These are phyloP conservation scores for Thalpophila matura DNA, from an alignment of 2,888 invertebrate species.

Conservation along the genomic window DNA sequence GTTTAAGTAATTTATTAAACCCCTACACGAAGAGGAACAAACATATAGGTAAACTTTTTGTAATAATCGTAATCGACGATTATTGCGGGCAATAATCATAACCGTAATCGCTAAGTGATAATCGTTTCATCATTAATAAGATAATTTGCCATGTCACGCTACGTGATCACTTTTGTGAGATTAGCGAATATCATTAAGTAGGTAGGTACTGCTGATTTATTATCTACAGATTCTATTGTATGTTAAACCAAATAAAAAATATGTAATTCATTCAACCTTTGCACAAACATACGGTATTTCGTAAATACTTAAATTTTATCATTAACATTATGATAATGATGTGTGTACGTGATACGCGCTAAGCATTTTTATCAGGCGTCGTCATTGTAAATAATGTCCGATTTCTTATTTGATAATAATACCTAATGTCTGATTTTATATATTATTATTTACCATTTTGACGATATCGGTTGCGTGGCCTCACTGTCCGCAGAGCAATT, in stretches of 20 bases:
- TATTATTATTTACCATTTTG: neutral
- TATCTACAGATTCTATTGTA: slow-evolving; percentile 46
- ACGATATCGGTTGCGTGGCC: neutral
- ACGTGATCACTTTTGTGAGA: slow-evolving; percentile 25
- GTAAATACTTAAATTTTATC: slow-evolving; percentile 21
- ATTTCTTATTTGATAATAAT: slow-evolving; percentile 28
- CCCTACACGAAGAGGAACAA: too few relatives aligned
- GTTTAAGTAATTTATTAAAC: too few relatives aligned
- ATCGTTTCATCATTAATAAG: too few relatives aligned
- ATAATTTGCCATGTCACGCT: slow-evolving; percentile 30
- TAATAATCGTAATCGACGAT: too few relatives aligned
- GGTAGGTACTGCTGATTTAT: neutral
- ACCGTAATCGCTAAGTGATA: too few relatives aligned
- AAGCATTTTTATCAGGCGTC: slow-evolving; percentile 42
- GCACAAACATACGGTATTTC: slow-evolving; percentile 21
- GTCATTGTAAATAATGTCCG: slow-evolving; percentile 24
- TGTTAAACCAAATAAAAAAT: slow-evolving; percentile 43
- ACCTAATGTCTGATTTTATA: neutral
- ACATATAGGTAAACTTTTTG: too few relatives aligned
- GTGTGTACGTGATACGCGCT: slow-evolving; percentile 27
- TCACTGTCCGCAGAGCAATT: neutral
- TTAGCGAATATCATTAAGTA: slow-evolving; percentile 18
- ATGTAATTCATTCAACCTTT: slow-evolving; percentile 32
- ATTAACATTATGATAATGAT: slow-evolving; percentile 33
- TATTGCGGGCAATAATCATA: too few relatives aligned